Percentiles rank a stretch among this genome's conserved stretches.
These are phyloP conservation scores for Philereme transversata DNA, from an alignment of 2,888 invertebrate species.

Conservation along the genomic window DNA sequence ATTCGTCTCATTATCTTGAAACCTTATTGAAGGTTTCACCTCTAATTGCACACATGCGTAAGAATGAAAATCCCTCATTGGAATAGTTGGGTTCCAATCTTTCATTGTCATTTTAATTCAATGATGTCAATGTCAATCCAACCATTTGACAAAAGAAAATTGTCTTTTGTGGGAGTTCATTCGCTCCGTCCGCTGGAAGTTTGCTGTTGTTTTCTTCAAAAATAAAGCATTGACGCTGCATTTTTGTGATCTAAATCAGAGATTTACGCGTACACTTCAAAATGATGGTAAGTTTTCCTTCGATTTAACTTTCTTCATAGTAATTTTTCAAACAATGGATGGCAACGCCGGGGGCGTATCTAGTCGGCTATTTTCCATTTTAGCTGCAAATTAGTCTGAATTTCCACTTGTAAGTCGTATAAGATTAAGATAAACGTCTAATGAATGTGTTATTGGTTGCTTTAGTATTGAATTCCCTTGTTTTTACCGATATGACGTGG, in stretches of 20 bases:
- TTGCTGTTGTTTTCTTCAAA: conserved; percentile 13
- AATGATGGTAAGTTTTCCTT: conserved; percentile 63
- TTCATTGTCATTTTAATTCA: background rate
- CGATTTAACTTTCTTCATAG: background rate
- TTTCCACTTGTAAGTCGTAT: conserved; percentile 11
- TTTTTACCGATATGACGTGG: conserved; percentile 21
- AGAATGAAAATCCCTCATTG: no score
- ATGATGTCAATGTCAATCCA: no score
- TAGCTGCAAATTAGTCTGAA: conserved; percentile 5
- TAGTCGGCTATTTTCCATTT: conserved; percentile 2
- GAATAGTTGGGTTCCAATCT: no score
- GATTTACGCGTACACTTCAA: conserved; percentile 32
- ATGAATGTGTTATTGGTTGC: conserved; percentile 4
- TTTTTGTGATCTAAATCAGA: background rate
- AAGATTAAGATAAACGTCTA: conserved; percentile 6
- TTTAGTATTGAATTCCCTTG: background rate
- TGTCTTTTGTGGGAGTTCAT: background rate
- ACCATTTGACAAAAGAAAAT: no score
- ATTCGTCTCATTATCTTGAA: no score
- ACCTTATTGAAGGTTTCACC: no score
- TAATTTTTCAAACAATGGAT: background rate
- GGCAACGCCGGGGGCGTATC: conserved; percentile 29
- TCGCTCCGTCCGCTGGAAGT: background rate
- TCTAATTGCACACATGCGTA: no score
- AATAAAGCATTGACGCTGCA: conserved; percentile 3